phyloP scores from a whole-genome alignment of 2,888 invertebrate species.

The Eupithecia inturbata region DNA sequence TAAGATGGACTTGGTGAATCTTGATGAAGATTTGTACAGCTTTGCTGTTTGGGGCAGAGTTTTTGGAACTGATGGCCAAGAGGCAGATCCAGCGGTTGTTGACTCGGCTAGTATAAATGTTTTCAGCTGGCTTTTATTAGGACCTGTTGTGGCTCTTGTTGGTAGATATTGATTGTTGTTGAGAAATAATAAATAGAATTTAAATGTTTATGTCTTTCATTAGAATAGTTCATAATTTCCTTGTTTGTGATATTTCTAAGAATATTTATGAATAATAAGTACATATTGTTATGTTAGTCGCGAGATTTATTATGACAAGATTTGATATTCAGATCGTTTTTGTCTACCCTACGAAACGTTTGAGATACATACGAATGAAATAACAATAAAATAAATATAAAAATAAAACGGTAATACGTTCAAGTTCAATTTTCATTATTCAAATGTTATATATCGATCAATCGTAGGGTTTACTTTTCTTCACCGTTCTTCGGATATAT shows the following conservation, averaged over 20 bases:
- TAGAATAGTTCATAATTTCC: neutral
- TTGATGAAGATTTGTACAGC: slow-evolving; percentile 66
- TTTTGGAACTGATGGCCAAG: slow-evolving; percentile 71
- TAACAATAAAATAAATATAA: no score
- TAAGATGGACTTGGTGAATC: slow-evolving; percentile 53
- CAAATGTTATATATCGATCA: no score
- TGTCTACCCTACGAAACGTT: no score
- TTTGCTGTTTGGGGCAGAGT: slow-evolving; percentile 83
- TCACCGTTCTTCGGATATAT: no score
- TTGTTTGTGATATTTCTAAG: neutral
- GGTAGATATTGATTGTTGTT: neutral
- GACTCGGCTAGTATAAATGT: slow-evolving; percentile 35
- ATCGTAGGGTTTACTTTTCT: no score
- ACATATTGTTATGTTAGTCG: neutral
- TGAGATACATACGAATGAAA: no score
- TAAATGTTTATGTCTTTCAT: neutral
- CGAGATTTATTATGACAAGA: neutral
- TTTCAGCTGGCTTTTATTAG: slow-evolving; percentile 40
- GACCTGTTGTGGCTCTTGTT: slow-evolving; percentile 23
- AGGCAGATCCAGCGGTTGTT: slow-evolving; percentile 55
- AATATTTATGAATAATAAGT: neutral
- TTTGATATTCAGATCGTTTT: no score
- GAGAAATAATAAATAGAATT: neutral
- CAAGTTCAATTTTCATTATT: no score
- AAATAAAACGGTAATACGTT: no score